Evolutionary conservation across 2,797 vertebrate species (phyloP), one percentile per base, ranked within the genome.

Genomic region (Xenopus petersii): DNA sequence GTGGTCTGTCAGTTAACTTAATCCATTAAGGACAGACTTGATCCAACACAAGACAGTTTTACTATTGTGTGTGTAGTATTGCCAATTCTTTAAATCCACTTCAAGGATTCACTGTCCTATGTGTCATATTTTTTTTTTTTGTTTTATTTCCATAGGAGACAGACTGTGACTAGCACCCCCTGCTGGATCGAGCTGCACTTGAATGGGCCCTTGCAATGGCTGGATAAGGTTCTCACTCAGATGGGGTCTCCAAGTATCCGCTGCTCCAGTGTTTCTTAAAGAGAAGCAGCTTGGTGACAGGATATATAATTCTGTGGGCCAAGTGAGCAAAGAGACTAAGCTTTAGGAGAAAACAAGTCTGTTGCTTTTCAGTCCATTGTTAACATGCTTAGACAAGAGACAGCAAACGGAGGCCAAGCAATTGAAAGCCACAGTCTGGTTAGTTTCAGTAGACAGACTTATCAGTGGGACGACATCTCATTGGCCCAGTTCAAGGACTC

Each of bases 151-250:
- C 55, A 16, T 42, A 98, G 97, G 87, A 93, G 97, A 80, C 97
- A 99, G 91, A 98, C 97, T 0, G 97, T 99, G 86, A 99, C 97
- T 84, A 99, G 97, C 89, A 99, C 97, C 82, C 97, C 97, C 84
- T 99, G 97, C 91, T 99, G 97, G 97, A 99, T 99, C 1, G 97
- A 99, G 84, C 93, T 99, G 77, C 97, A 99, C 80, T 94, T 99
- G 55, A 98, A 99, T 0, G 97, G 97, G 1, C 97, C 97, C 16
- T 68, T 99, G 88, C 97, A 99, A 85, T 98, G 97, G 97, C 88
- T 99, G 76, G 97, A 99, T 89, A 98, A 97, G 84, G 97, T 99
- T 74, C 95, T 99, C 9, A 99, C 95, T 0, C 97, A 99, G 74
- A 99, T 99, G 97, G 97, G 97, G 77, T 99, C 97, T 72, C 97